Base-by-base conservation (phyloP, 2,113 vertebrate species). In the Rhodinocichla rosea region DNA sequence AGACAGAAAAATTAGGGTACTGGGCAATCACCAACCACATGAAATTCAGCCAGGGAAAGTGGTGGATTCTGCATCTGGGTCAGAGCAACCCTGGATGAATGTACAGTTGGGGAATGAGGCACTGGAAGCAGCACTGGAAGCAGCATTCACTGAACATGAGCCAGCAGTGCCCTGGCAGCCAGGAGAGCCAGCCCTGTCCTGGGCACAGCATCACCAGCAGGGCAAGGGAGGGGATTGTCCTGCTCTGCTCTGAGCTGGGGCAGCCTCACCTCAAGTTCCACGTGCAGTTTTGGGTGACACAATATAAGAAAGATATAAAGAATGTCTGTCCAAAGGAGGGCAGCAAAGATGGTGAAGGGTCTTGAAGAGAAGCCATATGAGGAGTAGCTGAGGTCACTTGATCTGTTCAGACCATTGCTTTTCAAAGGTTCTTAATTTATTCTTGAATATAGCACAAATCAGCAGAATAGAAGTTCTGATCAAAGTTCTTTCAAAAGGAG, bases 191-290 rank as follows among this genome's bases (percentile, higher is more conserved):
- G 1, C 3, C 3, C 0, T 57, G 17, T 59, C 27, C 57, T 65
- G 27, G 50, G 37, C 18, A 2, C 37, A 65, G 27, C 50, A 50
- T 22, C 0, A 0, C 7, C 44, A 65, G 44, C 10, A 0, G 0
- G 44, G 27, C 13, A 37, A 59, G 37, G 15, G 10, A 37, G 23
- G 19, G 10, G 44, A 59, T 67, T 74, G 44, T 81, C 27, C 33
- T 0, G 0, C 44, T 50, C 37, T 74, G 22, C 22, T 44, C 27
- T 59, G 59, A 1, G 0, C 22, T 57, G 32, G 26, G 6, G 2
- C 0, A 0, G 32, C 18, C 35, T 80, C 27, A 57, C 35, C 35
- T 19, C 26, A 39, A 13, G 26, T 19, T 60, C 59, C 16, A 19
- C 9, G 35, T 6, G 59, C 35, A 62, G 52, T 1, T 44, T 24